phyloP scores from a whole-genome alignment of 2,797 vertebrate species.

The Microctenopoma stevenorrisi region DNA sequence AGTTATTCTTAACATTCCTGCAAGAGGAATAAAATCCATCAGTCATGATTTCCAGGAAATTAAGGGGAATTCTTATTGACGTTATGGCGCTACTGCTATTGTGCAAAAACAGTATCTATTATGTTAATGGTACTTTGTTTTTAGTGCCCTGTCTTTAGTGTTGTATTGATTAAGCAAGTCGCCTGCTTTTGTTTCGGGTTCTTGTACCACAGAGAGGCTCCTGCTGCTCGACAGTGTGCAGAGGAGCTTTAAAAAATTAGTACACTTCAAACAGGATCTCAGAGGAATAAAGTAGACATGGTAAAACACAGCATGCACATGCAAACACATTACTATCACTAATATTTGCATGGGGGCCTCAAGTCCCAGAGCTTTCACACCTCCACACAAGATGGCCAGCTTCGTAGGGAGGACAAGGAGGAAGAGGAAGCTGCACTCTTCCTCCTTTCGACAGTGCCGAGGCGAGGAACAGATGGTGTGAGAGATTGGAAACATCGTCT shows the following conservation, averaged over 20 bases:
- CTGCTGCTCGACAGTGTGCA: neutral
- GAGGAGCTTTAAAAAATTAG: neutral
- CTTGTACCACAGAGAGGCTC: neutral
- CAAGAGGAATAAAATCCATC: conserved; percentile 49
- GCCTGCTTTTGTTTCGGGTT: conserved; percentile 18
- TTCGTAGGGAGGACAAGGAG: conserved; percentile 54
- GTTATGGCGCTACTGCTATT: conserved; percentile 27
- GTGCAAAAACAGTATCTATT: conserved; percentile 23
- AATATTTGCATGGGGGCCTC: conserved; percentile 38
- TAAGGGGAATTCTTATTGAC: conserved; percentile 51
- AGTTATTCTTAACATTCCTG: conserved; percentile 51
- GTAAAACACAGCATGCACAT: neutral
- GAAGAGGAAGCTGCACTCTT: conserved; percentile 73
- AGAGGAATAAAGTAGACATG: neutral
- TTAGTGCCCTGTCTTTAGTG: conserved; percentile 36
- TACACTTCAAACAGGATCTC: neutral
- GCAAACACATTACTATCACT: conserved; percentile 6
- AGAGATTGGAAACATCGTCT: conserved; percentile 77
- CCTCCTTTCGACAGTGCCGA: conserved; percentile 53
- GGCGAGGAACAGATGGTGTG: conserved; percentile 76
- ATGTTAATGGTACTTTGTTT: conserved; percentile 50
- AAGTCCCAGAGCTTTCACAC: conserved; percentile 59
- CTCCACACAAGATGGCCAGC: conserved; percentile 74
- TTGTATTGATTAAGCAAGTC: conserved; percentile 40
- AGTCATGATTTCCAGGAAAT: conserved; percentile 54